Evolutionary conservation across 1,140 invertebrate species (phyloP), one percentile per base, ranked within the genome.

Genomic region (Tetramorium alpestre): DNA sequence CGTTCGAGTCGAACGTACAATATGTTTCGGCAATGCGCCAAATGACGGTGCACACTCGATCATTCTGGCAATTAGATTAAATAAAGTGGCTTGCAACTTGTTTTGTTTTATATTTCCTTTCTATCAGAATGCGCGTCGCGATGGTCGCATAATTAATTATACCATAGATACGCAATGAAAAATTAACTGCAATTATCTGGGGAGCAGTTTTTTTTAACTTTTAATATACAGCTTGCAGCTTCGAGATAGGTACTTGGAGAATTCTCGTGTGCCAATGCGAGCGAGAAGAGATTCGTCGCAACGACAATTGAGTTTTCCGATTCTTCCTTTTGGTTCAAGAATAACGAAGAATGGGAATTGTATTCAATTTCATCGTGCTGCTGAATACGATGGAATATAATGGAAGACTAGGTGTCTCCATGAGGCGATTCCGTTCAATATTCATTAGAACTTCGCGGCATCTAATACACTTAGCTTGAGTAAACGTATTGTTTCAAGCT

Each of bases 321-420:
- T 64, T 67, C 44, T 33, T 51, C n/a, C 47, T 51, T 67, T 77
- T 28, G 25, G 0, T 44, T 64, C 18, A n/a, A 47, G 10, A 25
- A 54, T 51, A 69, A 80, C 7, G 44, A 80, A 47, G 28, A 80
- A 77, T 25, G 41, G 41, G 41, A 44, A 44, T 13, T n/a, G 41
- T n/a, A 64, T 80, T 80, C 8, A 33, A 67, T 51, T 13, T 80
- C 4, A 80, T 6, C 60, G 16, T 25, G 77, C n/a, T 49, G 13
- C 44, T 47, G 13, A 67, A 11, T 22, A 80, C 18, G 3, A 80
- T 78, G 16, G 62, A 67, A 67, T 44, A 67, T 67, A 67, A 54
- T 80, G 25, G 77, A 80, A 80, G 77, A 80, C 77, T 67, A 11
- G 13, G 13, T 16, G 77, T 80, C 77, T 80, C 54, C 77, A 62